phyloP scores from a whole-genome alignment of 2,113 vertebrate genomes.

The Planiliza haematocheilus region DNA sequence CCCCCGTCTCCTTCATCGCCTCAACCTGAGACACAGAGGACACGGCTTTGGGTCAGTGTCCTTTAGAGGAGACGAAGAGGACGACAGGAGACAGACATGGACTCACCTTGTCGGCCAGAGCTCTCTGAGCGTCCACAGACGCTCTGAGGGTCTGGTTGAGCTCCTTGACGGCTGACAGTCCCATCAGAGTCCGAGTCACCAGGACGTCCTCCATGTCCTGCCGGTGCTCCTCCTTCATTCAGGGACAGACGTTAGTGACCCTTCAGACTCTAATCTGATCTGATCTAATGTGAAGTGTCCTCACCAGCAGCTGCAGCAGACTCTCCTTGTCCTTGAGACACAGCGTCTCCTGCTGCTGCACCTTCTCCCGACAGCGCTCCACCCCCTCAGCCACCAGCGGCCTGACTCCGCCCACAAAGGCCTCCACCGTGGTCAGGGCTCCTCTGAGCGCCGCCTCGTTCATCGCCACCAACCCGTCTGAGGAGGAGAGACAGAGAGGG shows the following conservation, averaged over 20 bases:
- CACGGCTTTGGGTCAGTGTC: too few species aligned
- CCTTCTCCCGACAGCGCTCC: slow-evolving; percentile 77
- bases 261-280: too few species aligned
- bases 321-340: slow-evolving; percentile 80
- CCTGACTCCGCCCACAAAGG: slow-evolving; percentile 83
- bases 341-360: slow-evolving; percentile 83
- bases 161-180: slow-evolving; percentile 81
- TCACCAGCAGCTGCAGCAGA: slow-evolving; percentile 88
- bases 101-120: slow-evolving; percentile 86
- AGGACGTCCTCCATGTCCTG: slow-evolving; percentile 84
- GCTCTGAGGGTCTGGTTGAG: slow-evolving; percentile 82
- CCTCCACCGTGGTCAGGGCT: slow-evolving; percentile 78
- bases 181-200: slow-evolving; percentile 77
- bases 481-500: too few species aligned
- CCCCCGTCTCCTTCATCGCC: slow-evolving; percentile 84
- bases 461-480: slow-evolving; percentile 84
- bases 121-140: slow-evolving; percentile 81
- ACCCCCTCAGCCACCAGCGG: slow-evolving; percentile 83
- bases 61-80: too few species aligned
- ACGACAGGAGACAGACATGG: too few species aligned
- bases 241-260: too few species aligned
- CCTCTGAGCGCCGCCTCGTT: slow-evolving; percentile 83
- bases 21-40: too few species aligned
- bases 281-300: too few species aligned
- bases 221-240: slow-evolving; percentile 87